Base-by-base conservation (phyloP, 2,113 vertebrate species). In the Gambusia affinis region DNA sequence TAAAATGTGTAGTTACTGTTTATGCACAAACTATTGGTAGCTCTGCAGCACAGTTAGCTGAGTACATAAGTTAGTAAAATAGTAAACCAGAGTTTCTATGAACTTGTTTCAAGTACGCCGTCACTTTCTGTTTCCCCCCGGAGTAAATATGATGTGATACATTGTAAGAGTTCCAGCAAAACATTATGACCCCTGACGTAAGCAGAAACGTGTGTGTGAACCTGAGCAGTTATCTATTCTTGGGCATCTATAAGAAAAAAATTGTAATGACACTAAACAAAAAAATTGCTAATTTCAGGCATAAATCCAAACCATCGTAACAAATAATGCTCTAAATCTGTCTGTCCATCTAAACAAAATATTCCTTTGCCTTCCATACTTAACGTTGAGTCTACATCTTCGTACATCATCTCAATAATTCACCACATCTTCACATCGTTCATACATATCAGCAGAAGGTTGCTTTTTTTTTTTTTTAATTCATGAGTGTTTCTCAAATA, bases 401-500 rank as follows among this genome's bases (percentile, higher is more conserved):
- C 35, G 15, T 24, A 35, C 47, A 29, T 22, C 60, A 12, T 17
- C 60, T 61, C 15, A 60, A 70, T 70, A 60, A 60, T 70, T 37
- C 7, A 69, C 31, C 22, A 33, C 44, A n/a, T 33, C n/a, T 60
- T 37, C 60, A 28, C 69, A 70, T 70, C 33, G 39, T 60, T 60
- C 14, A 29, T 60, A 39, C n/a, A 70, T 70, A 15, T 60, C n/a
- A 19, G 31, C 5, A 27, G 7, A 39, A 3, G 24, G 2, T 14
- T 60, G 31, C 5, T 31, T 8, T 35, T 35, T 35, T 0, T 35
- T 37, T 33, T 3, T 30, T 30, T 35, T 57, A 28, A 57, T 69
- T 69, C 47, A 57, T 54, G 47, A 69, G 24, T 57, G 14, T 57
- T 69, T 69, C 47, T 57, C 22, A 33, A 19, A 68, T 30, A 47